Evolutionary conservation across 2,797 vertebrate species (phyloP).

Genomic region (Coregonus ussuriensis): DNA sequence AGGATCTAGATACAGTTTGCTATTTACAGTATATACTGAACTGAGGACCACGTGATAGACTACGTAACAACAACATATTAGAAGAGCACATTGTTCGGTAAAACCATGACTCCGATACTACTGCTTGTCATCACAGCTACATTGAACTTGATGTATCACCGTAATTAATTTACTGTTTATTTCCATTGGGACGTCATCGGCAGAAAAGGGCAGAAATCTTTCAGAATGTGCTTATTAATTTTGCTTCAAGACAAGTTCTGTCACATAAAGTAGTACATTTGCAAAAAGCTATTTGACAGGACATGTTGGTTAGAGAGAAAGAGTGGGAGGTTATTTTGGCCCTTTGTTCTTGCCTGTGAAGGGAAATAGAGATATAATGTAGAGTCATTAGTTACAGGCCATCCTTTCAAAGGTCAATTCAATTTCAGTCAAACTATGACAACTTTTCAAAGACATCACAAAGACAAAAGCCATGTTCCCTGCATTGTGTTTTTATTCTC

Average conservation of each 20-base stretch:
- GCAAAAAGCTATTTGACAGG: too few relatives aligned
- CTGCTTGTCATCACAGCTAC: neutral
- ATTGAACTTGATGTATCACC: neutral
- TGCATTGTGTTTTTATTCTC: too few relatives aligned
- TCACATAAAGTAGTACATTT: too few relatives aligned
- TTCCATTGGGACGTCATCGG: neutral
- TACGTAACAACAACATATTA: neutral
- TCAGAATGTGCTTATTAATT: too few relatives aligned
- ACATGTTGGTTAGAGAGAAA: too few relatives aligned
- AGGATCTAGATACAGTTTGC: too few relatives aligned
- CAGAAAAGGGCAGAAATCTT: too few relatives aligned
- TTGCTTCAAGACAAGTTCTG: neutral
- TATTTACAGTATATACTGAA: too few relatives aligned
- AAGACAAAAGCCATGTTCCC: too few relatives aligned
- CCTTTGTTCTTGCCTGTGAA: neutral
- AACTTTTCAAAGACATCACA: too few relatives aligned
- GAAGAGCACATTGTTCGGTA: neutral
- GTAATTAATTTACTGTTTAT: neutral
- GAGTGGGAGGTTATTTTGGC: neutral
- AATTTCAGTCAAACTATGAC: neutral
- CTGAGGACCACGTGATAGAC: too few relatives aligned
- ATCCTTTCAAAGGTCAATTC: neutral
- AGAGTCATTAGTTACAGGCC: neutral
- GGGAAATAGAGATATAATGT: neutral
- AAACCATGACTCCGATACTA: neutral